A percentile compares a stretch with the other conserved stretches of the same genome.
phyloP scores from a whole-genome alignment of 2,888 invertebrate species.

The Ichneumon xanthorius region DNA sequence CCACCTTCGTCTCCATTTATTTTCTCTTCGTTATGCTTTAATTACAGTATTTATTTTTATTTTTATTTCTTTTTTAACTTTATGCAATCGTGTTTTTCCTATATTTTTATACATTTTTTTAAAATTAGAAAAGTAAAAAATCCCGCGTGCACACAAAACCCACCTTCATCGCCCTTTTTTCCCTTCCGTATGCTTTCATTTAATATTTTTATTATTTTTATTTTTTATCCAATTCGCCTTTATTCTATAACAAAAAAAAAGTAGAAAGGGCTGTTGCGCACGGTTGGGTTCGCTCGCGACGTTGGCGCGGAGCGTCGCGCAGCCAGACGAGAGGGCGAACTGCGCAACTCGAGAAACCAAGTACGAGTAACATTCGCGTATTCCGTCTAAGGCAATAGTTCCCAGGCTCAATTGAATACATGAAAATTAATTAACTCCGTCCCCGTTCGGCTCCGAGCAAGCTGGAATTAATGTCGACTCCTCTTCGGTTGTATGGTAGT shows the following conservation, averaged over 20 bases:
- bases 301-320: background rate
- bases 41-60: conserved; percentile 15
- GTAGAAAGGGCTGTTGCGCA: background rate
- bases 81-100: background rate
- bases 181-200: no score
- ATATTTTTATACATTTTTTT: no score
- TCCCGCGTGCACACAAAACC: no score
- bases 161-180: no score
- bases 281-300: background rate
- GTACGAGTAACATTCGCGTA: conserved; percentile 70
- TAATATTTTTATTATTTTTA: no score
- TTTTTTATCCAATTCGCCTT: background rate
- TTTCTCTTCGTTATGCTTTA: conserved; percentile 42
- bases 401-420: conserved; percentile 75
- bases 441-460: conserved; percentile 39
- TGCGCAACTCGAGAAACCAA: conserved; percentile 48
- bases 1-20: conserved; percentile 26
- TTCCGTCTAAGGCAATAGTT: conserved; percentile 79
- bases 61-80: background rate
- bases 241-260: background rate
- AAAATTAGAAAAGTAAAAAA: no score
- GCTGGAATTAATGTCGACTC: conserved; percentile 28
- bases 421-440: conserved; percentile 76
- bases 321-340: conserved; percentile 63
- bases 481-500: background rate